Conservation (phyloP, 2,888 invertebrate species). For the Myopa testacea region DNA sequence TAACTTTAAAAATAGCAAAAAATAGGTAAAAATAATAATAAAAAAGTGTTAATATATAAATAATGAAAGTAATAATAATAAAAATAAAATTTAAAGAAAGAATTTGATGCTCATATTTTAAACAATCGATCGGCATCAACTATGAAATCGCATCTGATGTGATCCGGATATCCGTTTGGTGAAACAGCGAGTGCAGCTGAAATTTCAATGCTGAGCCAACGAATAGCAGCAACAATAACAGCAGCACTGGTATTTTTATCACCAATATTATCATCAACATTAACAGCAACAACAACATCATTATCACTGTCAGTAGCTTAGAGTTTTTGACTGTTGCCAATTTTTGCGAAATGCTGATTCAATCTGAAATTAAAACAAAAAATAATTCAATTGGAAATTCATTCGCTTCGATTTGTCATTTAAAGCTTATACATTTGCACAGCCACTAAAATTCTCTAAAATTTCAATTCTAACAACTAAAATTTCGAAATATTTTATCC, state of each 20-base stretch:
- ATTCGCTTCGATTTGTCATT: too few species aligned
- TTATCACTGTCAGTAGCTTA: too few species aligned
- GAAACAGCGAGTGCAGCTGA: background rate
- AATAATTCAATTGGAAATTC: too few species aligned
- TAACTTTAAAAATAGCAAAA: background rate
- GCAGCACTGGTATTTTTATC: background rate
- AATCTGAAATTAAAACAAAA: too few species aligned
- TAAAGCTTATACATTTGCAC: too few species aligned
- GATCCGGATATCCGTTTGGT: background rate
- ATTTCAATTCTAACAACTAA: too few species aligned
- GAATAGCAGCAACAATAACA: background rate
- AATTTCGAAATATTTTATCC: too few species aligned
- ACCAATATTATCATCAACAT: background rate
- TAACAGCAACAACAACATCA: too few species aligned
- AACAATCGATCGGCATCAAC: background rate
- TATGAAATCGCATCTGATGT: background rate
- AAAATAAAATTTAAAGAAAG: background rate
- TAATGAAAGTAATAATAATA: background rate
- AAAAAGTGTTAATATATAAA: background rate
- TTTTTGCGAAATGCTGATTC: too few species aligned
- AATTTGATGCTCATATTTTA: background rate
- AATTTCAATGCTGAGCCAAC: background rate
- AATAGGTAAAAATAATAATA: background rate
- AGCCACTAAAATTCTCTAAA: too few species aligned
- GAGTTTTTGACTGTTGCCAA: too few species aligned